Evolutionary conservation across 2,797 vertebrate genomes (phyloP), one percentile per base, ranked within the genome.

Genomic region (Scyliorhinus canicula): DNA sequence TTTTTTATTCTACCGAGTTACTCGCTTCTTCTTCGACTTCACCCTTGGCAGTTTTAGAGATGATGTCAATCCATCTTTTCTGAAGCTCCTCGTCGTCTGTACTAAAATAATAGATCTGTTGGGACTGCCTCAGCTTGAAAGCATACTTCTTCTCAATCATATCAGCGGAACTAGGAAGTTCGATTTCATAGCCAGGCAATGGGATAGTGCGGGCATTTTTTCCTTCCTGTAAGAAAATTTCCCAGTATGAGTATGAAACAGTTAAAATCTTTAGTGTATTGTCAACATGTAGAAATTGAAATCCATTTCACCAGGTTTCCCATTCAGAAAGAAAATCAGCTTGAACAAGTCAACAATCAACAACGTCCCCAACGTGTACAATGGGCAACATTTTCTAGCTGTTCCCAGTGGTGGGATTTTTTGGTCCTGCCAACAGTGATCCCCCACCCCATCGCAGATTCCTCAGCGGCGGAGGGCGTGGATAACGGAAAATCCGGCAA

Each of bases 91-190:
- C 96, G 24, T 99, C 98, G 40, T 97, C 97, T 3, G 97, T 97
- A 79, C 98, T 97, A 96, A 99, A 96, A 96, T 98, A 98, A 35
- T 98, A 96, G 95, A 96, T 97, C 96, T 98, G 98, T 96, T 98
- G 98, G 95, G 97, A 96, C 96, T 98, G 97, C 95, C 96, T 98
- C 95, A 99, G 97, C 96, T 97, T 98, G 96, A 98, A 97, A 3
- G 96, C 95, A 0, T 98, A 96, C 94, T 97, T 98, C 50, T 96
- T 95, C 60, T 98, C 98, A 0, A 96, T 96, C 95, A 97, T 98
- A 93, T 99, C 98, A 24, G 95, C 91, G 31, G 96, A 95, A 19
- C 96, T 96, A 0, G 96, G 96, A 24, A 97, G 95, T 69, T 96
- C 97, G 95, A 99, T 97, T 11, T 97, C 97, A 1, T 97, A 98